Conservation (phyloP, 2,888 invertebrate genomes). For the Drosophila seclusa region DNA sequence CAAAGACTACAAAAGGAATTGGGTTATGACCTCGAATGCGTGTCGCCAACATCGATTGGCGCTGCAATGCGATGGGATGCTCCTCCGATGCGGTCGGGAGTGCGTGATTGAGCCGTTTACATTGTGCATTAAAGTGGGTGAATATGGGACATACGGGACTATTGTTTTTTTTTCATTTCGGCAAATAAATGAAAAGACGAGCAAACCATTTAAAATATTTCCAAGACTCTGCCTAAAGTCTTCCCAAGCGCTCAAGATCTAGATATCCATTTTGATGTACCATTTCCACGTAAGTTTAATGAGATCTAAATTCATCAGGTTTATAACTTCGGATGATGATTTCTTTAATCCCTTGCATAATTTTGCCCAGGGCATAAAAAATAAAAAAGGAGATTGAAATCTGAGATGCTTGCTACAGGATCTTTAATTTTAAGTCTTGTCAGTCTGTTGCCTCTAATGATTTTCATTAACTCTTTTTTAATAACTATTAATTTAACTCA, state of each 20-base stretch:
- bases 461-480: background rate
- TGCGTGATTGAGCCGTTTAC: conserved; percentile 65
- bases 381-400: background rate
- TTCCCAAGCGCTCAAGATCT: background rate
- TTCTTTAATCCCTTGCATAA: background rate
- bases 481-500: background rate
- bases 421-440: background rate
- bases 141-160: background rate
- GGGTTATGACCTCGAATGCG: conserved; percentile 83
- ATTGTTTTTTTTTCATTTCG: background rate
- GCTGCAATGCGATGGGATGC: conserved; percentile 10
- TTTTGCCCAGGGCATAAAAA: background rate
- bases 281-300: background rate
- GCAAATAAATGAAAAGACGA: background rate
- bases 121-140: conserved; percentile 35
- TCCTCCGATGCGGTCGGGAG: conserved; percentile 16
- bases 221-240: background rate
- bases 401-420: background rate
- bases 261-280: background rate
- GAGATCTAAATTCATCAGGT: background rate
- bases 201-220: background rate
- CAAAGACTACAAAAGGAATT: conserved; percentile 68
- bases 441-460: background rate
- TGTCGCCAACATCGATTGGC: conserved; percentile 57
- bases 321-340: background rate